These are phyloP conservation scores for Epiblema foenella DNA, from an alignment of 2,888 invertebrate species.

Conservation along the genomic window DNA sequence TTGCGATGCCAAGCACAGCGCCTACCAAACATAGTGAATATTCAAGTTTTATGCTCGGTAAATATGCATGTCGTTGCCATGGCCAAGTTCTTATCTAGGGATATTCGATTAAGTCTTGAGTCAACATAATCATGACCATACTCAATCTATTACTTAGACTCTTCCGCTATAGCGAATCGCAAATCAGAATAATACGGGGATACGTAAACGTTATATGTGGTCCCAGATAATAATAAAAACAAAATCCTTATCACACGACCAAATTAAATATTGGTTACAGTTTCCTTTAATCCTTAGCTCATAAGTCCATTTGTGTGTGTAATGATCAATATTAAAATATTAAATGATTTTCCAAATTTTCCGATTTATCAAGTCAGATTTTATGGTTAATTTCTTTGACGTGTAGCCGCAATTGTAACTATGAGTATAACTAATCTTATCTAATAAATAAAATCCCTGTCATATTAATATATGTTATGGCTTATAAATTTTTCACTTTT, in stretches of 20 bases:
- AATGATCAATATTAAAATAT: too few species aligned
- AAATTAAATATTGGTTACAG: too few species aligned
- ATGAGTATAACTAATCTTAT: background rate
- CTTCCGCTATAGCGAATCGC: background rate
- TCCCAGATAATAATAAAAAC: background rate
- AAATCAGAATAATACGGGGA: background rate
- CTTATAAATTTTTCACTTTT: background rate
- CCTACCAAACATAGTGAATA: constrained; percentile 13
- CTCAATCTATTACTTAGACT: background rate
- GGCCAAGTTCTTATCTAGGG: constrained; percentile 15
- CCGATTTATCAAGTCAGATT: too few species aligned
- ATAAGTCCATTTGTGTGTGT: too few species aligned
- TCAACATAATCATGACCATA: constrained; percentile 2
- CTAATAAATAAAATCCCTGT: background rate
- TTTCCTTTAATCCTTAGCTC: too few species aligned
- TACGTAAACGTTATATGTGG: background rate
- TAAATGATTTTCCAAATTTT: too few species aligned
- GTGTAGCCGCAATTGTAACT: background rate
- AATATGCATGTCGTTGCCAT: constrained; percentile 24
- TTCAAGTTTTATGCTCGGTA: constrained; percentile 20
- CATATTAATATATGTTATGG: background rate
- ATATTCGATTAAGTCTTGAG: constrained; percentile 2
- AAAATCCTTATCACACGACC: background rate
- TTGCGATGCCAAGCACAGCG: constrained; percentile 13
- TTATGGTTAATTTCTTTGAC: too few species aligned